Percentiles rank a stretch among this genome's conserved stretches.
These are phyloP conservation scores for Andrena praecox DNA, from an alignment of 2,888 invertebrate genomes.

Conservation along the genomic window DNA sequence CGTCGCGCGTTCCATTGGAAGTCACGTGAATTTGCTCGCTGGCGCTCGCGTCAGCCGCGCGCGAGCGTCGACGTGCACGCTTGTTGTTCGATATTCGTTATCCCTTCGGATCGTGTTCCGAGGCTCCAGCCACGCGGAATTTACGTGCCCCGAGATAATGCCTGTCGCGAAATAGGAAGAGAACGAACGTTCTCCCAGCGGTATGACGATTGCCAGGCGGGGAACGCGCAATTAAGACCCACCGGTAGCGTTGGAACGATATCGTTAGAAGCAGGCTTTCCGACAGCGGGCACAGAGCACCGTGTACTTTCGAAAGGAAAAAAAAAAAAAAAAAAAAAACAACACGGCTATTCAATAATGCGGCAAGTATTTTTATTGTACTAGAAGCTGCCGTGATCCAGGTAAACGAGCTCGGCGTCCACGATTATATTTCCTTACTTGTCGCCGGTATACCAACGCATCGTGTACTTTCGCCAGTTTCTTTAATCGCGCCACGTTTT, in stretches of 20 bases:
- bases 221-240: constrained; percentile 51
- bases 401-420: constrained; percentile 58
- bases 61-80: constrained; percentile 3
- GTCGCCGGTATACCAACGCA: constrained; percentile 46
- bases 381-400: constrained; percentile 41
- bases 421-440: constrained; percentile 64
- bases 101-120: neutral
- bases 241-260: constrained; percentile 39
- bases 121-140: neutral
- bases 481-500: constrained; percentile 66
- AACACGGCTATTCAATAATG: constrained; percentile 41
- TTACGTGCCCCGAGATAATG: constrained; percentile 1
- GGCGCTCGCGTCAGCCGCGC: constrained; percentile 21
- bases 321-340: neutral
- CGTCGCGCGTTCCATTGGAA: constrained; percentile 5
- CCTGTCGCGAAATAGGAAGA: neutral
- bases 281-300: constrained; percentile 10
- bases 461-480: constrained; percentile 69
- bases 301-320: constrained; percentile 26
- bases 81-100: constrained; percentile 12
- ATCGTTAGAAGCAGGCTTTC: constrained; percentile 34
- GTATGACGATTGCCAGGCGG: constrained; percentile 38
- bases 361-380: constrained; percentile 63
- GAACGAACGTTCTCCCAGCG: constrained; percentile 13
- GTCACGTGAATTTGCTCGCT: constrained; percentile 38